Conservation (phyloP, 1,140 invertebrate species). For the Bacillus rossius region DNA sequence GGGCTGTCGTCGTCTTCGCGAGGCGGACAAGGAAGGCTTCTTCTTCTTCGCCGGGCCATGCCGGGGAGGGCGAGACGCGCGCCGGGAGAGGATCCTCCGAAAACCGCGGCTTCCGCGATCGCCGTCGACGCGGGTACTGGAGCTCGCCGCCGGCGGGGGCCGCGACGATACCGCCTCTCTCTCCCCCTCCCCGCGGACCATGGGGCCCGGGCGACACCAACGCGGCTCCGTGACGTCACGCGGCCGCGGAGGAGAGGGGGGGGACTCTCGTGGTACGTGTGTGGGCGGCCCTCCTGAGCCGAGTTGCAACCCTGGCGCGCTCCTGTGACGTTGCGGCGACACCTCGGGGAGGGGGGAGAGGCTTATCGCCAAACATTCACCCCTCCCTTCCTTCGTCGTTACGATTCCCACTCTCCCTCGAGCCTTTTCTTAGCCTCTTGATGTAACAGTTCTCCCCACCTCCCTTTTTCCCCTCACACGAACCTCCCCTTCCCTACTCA, state of each 20-base stretch:
- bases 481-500: neutral
- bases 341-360: neutral
- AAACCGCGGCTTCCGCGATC: neutral
- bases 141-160: neutral
- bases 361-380: neutral
- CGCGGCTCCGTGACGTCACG: neutral
- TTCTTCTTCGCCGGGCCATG: neutral
- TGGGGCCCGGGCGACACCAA: neutral
- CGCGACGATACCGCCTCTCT: neutral
- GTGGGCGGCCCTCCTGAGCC: neutral
- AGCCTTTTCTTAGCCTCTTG: constrained; percentile 8
- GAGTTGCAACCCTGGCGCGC: neutral
- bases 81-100: neutral
- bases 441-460: constrained; percentile 1
- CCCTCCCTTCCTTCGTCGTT: neutral
- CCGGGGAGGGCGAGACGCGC: neutral
- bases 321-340: neutral
- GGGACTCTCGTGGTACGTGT: neutral
- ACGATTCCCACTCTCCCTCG: neutral
- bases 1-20: no score
- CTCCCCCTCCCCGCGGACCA: neutral
- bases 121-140: neutral
- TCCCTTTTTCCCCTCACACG: neutral
- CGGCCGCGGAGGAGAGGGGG: neutral
- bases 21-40: neutral